Base-by-base conservation (phyloP, 2,888 invertebrate genomes). In the Caenorhabditis plicata region DNA sequence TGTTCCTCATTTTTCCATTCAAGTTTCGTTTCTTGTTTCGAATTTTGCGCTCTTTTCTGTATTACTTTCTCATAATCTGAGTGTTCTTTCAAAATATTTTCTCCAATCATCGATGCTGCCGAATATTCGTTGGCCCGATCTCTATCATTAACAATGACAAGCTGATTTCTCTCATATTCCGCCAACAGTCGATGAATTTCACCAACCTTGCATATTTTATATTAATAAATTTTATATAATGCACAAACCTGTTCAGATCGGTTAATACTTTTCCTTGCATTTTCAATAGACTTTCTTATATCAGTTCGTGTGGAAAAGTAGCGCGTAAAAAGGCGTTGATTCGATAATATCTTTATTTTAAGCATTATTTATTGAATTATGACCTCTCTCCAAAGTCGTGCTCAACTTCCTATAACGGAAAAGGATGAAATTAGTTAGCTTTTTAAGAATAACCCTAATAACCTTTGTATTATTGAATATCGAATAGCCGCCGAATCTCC, bases 381-480 rank as follows among this genome's bases (percentile, higher is more conserved):
- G 25, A 27, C 17, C 53, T 25, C 33, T 61, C 57, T 20, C 70
- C 70, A 33, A 70, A 70, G 23, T 70, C 70, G 63, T 70, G 47
- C 22, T 56, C 52, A 9, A 70, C 62, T 36, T 49, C 54, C 55
- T 65, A 23, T 11, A 40, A 39, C 22, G 3, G 5, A 36, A 33
- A 15, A 17, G 3, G 19, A 4, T 38, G 2, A 8, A 13, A 23
- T 23, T 17, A 13, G 3, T 17, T 49, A 2, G 8, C 19, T 31
- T 27, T 49, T 35, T 31, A 27, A 40, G 13, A 22, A 25, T 2
- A n/a, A n/a, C 31, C 9, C 8, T 9, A 4, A 3, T 5, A 9
- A 69, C 67, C 49, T 58, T 48, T 27, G 73, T 51, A 47, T 67
- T 63, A 22, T 72, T 67, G 41, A 77, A 77, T n/a, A 79, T 55